These are phyloP conservation scores for Gracilinanus agilis DNA, from an alignment of 2,113 vertebrate species.

Conservation along the genomic window DNA sequence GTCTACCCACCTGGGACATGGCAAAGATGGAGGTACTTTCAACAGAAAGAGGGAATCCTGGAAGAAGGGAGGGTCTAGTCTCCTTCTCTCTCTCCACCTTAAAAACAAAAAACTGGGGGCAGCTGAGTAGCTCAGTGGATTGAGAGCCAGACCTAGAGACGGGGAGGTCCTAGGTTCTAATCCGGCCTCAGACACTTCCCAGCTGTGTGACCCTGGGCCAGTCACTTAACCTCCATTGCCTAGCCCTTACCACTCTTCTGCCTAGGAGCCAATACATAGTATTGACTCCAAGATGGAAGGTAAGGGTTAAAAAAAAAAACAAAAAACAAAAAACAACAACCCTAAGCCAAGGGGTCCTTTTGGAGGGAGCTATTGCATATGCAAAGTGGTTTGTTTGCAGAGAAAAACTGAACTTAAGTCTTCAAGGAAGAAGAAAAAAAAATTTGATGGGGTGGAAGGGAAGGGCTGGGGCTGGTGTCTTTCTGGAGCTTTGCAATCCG, in stretches of 20 bases:
- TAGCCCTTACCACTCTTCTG: too few relatives aligned
- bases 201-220: too few relatives aligned
- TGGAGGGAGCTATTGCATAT: background rate
- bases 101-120: too few relatives aligned
- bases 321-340: background rate
- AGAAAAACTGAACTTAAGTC: background rate
- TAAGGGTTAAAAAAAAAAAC: too few relatives aligned
- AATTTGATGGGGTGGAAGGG: too few relatives aligned
- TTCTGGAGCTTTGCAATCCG: background rate
- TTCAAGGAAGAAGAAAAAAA: background rate
- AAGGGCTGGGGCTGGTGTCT: background rate
- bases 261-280: too few relatives aligned
- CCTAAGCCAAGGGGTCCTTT: background rate
- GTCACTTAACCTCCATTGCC: too few relatives aligned
- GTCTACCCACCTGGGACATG: background rate
- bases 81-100: background rate
- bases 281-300: too few relatives aligned
- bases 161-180: too few relatives aligned
- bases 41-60: background rate
- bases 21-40: background rate
- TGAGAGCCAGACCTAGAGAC: too few relatives aligned
- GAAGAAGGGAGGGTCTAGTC: background rate
- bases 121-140: too few relatives aligned
- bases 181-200: too few relatives aligned
- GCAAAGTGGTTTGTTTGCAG: background rate